Conservation (phyloP, 2,797 vertebrate species). For the Tapera naevia region DNA sequence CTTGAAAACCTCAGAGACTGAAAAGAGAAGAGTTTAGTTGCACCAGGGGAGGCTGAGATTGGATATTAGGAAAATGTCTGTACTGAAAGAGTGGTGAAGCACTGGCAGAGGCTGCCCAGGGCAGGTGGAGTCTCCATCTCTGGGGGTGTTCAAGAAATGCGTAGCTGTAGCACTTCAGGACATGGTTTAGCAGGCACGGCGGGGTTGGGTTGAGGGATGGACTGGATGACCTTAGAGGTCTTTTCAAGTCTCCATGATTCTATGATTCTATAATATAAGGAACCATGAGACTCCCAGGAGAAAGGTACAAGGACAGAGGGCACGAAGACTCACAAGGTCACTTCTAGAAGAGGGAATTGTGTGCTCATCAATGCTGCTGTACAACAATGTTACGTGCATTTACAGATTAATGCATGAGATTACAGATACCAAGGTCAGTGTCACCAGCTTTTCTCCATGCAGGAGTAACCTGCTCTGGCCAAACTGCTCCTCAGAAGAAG, state of each 20-base stretch:
- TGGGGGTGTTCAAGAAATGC: too few relatives aligned
- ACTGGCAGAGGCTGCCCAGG: too few relatives aligned
- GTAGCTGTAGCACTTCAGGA: too few relatives aligned
- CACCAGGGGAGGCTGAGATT: too few relatives aligned
- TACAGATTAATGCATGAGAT: background rate
- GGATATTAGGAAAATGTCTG: too few relatives aligned
- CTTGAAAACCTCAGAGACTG: background rate
- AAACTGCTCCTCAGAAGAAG: background rate
- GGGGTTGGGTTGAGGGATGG: too few relatives aligned
- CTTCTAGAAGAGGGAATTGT: background rate
- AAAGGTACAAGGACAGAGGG: background rate
- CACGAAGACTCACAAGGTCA: background rate
- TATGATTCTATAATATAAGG: background rate
- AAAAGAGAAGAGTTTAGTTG: background rate
- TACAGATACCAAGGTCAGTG: background rate
- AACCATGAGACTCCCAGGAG: background rate
- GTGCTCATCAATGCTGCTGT: background rate
- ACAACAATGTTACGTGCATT: background rate
- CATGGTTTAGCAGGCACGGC: too few relatives aligned
- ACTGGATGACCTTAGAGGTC: too few relatives aligned
- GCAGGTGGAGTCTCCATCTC: too few relatives aligned
- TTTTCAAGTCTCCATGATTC: too few relatives aligned
- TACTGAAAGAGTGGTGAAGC: too few relatives aligned
- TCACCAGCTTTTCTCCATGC: background rate
- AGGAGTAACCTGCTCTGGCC: background rate